Base-by-base conservation (phyloP, 2,797 vertebrate species). In the Coregonus suidteri region DNA sequence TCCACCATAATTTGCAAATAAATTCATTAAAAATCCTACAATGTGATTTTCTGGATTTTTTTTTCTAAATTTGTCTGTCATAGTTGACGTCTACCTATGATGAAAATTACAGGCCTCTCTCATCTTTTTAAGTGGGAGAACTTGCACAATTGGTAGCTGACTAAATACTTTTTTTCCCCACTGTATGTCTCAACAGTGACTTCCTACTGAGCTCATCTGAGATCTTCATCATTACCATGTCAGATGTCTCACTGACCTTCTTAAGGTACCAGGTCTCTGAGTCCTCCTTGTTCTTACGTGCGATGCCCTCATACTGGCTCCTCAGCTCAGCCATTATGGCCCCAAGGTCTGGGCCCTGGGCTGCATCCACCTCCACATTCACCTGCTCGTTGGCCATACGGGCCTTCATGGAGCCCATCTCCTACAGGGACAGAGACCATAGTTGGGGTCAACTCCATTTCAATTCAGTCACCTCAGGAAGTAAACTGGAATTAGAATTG, bases 201-300 rank as follows among this genome's bases (percentile, higher is more conserved):
- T 6, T 66, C 11, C 16, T 31, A 62, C 37, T 31, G 66, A 54
- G 53, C n/a, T 31, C 30, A 35, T 15, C 41, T 47, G 9, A 67
- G 30, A 37, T 47, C 37, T 70, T 18, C 64, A 1, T n/a, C 37
- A 65, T 14, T 65, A 53, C 74, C 41, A 7, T 11, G 64, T 4
- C 64, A 2, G n/a, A 15, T 20, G 76, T 66, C 37, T 1, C 35
- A 82, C 90, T 75, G 72, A 95, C 95, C 94, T 95, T 95, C 85
- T 91, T 94, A 3, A 94, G 87, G 85, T 95, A 96, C 93, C 95
- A 95, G 78, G 88, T 34, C 79, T 96, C 95, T 0, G 95, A 88
- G 1, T 96, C 95, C 51, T 95, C 94, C 83, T 95, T 95, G 91
- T 95, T 95, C 84, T 95, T 96, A 67, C 91, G 92, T 59, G 93